A percentile compares a stretch with the other conserved stretches of the same genome.
Evolutionary conservation across 1,140 invertebrate species (phyloP).

Genomic region (Ceratosolen solmsi): DNA sequence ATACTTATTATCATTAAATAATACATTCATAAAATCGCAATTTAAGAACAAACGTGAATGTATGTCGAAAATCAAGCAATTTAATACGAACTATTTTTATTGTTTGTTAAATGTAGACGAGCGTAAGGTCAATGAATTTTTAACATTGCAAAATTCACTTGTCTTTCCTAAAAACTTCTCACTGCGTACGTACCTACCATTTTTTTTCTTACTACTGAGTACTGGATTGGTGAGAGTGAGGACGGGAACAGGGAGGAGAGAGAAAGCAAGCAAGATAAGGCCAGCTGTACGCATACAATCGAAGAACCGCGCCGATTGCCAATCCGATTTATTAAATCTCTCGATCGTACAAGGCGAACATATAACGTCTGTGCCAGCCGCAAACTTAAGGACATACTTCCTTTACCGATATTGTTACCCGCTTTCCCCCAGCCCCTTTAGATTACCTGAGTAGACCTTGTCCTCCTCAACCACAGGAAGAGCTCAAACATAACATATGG

Average conservation of each 20-base stretch:
- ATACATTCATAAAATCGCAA: too few species aligned
- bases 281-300: background rate
- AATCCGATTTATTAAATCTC: conserved; percentile 46
- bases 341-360: conserved; percentile 35
- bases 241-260: background rate
- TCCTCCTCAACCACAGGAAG: background rate
- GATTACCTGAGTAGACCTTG: too few species aligned
- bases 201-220: background rate
- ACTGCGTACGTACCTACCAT: too few species aligned
- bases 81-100: too few species aligned
- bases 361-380: conserved; percentile 4
- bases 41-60: too few species aligned
- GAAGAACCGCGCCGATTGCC: conserved; percentile 2
- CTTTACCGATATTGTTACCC: background rate
- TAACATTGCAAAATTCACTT: too few species aligned
- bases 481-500: background rate
- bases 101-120: too few species aligned
- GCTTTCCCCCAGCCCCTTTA: background rate
- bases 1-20: too few species aligned
- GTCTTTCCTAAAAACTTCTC: too few species aligned
- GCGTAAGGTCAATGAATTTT: too few species aligned
- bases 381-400: conserved; percentile 24
- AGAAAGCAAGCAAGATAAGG: background rate
- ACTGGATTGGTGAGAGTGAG: background rate
- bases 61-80: too few species aligned